Conservation (phyloP, 2,113 vertebrate genomes). For the Pleuronectes platessa region DNA sequence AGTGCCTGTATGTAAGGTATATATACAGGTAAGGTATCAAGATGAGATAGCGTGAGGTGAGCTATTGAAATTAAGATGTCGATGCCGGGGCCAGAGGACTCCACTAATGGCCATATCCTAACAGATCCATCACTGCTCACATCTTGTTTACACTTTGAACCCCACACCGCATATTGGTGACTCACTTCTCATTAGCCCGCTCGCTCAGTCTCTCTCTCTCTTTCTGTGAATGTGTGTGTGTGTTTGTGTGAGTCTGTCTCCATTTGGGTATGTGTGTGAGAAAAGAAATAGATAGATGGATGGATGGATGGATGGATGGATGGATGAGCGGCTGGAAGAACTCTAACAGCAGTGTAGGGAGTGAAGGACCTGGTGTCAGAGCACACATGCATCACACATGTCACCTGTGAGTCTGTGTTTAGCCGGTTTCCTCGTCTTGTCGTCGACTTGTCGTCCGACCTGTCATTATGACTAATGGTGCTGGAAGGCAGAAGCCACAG, state of each 20-base stretch:
- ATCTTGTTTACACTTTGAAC: conserved; percentile 72
- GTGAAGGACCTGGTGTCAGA: not conserved
- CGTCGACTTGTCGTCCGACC: conserved; percentile 23
- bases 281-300: not conserved
- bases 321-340: not conserved
- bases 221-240: not conserved
- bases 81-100: conserved; percentile 32
- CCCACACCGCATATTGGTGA: conserved; percentile 63
- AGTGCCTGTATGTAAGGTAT: conserved; percentile 17
- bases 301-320: not conserved
- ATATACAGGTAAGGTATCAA: conserved; percentile 27
- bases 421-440: conserved; percentile 14
- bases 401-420: conserved; percentile 23
- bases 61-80: conserved; percentile 39
- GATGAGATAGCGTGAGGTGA: conserved; percentile 10
- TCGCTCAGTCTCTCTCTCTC: conserved; percentile 22
- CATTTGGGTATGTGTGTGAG: conserved; percentile 11
- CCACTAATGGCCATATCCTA: conserved; percentile 64
- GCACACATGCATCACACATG: not conserved
- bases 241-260: not conserved
- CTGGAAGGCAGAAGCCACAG: conserved; percentile 12
- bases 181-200: conserved; percentile 64
- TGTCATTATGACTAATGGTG: conserved; percentile 60
- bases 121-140: conserved; percentile 62
- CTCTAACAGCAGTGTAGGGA: not conserved